phyloP scores from a whole-genome alignment of 2,113 vertebrate genomes.

The Bufo gargarizans region DNA sequence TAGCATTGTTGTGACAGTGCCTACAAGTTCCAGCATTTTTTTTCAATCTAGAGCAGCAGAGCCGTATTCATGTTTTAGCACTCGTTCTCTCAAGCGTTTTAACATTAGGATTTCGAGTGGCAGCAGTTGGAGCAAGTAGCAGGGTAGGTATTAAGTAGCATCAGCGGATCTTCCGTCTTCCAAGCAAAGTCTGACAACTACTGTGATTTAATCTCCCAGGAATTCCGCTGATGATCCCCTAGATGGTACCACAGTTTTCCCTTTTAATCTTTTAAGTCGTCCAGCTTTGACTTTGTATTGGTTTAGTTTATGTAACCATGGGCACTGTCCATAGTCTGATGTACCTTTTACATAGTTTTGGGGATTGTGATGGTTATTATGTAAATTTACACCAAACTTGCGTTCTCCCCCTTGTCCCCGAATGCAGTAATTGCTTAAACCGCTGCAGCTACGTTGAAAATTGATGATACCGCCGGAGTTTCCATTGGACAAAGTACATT shows the following conservation, averaged over 20 bases:
- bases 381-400: conserved; percentile 14
- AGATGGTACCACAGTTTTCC: conserved; percentile 3
- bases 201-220: conserved; percentile 24
- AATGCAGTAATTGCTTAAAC: conserved; percentile 38
- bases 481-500: conserved; percentile 38
- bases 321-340: background rate
- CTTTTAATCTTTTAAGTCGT: conserved; percentile 21
- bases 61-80: background rate
- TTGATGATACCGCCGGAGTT: conserved; percentile 37
- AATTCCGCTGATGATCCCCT: conserved; percentile 35
- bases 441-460: conserved; percentile 31
- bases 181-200: background rate
- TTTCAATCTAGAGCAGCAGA: background rate
- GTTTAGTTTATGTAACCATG: conserved; percentile 34
- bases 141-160: background rate
- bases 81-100: background rate
- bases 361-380: background rate
- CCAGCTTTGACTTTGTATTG: background rate
- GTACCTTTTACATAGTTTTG: background rate
- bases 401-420: background rate
- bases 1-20: background rate
- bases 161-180: background rate
- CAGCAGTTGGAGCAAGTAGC: background rate
- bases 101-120: background rate
- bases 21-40: background rate